Evolutionary conservation across 2,888 invertebrate species (phyloP).

Genomic region (Parnassius smintheus): DNA sequence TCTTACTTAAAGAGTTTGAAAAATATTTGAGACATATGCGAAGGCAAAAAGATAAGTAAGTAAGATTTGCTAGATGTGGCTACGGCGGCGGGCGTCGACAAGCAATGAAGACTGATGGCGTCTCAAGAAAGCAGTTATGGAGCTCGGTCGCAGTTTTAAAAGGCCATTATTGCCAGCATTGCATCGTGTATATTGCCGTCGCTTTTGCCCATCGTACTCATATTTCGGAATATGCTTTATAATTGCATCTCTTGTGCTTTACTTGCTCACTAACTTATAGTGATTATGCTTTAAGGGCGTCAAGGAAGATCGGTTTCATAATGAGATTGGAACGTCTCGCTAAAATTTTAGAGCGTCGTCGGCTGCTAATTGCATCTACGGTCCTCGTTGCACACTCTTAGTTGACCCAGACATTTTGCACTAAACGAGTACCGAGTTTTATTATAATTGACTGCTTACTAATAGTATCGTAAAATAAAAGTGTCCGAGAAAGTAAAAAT

Average conservation of each 20-base stretch:
- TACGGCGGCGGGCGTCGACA: conserved; percentile 75
- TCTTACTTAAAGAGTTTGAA: conserved; percentile 28
- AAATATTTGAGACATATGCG: conserved; percentile 34
- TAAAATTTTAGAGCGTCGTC: conserved; percentile 78
- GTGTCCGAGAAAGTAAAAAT: background rate
- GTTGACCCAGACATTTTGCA: conserved; percentile 26
- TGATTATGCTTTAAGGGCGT: conserved; percentile 79
- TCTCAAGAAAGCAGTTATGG: conserved; percentile 78
- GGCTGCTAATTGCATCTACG: conserved; percentile 76
- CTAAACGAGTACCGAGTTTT: conserved; percentile 6
- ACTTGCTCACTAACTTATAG: conserved; percentile 79
- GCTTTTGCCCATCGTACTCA: conserved; percentile 54
- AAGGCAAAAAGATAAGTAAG: conserved; percentile 56
- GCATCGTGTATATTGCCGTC: conserved; percentile 74
- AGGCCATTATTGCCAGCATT: conserved; percentile 78
- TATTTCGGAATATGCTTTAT: conserved; percentile 79
- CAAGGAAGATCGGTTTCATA: conserved; percentile 78
- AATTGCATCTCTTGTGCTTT: conserved; percentile 79
- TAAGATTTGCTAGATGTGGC: conserved; percentile 65
- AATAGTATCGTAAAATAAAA: conserved; percentile 1
- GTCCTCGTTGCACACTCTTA: conserved; percentile 40
- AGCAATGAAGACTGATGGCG: conserved; percentile 81
- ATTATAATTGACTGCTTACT: conserved; percentile 8
- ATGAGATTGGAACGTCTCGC: conserved; percentile 79
- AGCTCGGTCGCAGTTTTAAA: conserved; percentile 82